Percentiles rank a stretch among this genome's conserved stretches.
Conservation (phyloP, 2,797 vertebrate genomes). For the Saguinus oedipus region DNA sequence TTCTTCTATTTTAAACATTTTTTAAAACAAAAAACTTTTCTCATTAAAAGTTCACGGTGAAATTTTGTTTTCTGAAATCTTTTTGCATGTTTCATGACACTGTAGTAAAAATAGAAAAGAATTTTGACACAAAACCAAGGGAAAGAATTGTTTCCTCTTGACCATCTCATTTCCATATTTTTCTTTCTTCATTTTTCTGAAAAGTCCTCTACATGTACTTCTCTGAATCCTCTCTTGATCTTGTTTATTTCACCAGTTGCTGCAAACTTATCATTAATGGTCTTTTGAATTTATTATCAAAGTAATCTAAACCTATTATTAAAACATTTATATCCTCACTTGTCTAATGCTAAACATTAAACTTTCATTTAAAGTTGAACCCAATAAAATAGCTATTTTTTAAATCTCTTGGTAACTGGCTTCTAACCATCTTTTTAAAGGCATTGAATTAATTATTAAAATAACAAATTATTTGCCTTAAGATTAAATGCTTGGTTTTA, state of each 20-base stretch:
- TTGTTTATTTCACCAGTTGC: constrained; percentile 20
- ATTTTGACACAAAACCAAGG: neutral
- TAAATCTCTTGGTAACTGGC: constrained; percentile 51
- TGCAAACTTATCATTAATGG: neutral
- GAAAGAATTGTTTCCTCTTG: neutral
- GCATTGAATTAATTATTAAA: constrained; percentile 70
- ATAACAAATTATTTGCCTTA: constrained; percentile 64
- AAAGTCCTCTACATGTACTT: neutral
- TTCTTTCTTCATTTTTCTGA: neutral
- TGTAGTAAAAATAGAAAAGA: neutral
- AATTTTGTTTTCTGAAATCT: constrained; percentile 24
- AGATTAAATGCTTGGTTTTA: constrained; percentile 63
- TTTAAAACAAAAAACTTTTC: neutral
- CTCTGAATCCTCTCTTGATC: neutral
- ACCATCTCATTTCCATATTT: neutral
- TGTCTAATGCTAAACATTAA: constrained; percentile 63
- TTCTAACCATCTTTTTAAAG: constrained; percentile 51
- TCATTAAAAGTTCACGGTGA: neutral
- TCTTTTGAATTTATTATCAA: constrained; percentile 52
- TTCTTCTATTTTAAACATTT: neutral
- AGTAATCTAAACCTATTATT: constrained; percentile 62
- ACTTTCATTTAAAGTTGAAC: constrained; percentile 65
- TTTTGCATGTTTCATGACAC: constrained; percentile 16
- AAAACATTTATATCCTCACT: constrained; percentile 54
- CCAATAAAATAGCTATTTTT: constrained; percentile 64